Evolutionary conservation across 2,113 vertebrate species (phyloP).

Genomic region (Vidua macroura): DNA sequence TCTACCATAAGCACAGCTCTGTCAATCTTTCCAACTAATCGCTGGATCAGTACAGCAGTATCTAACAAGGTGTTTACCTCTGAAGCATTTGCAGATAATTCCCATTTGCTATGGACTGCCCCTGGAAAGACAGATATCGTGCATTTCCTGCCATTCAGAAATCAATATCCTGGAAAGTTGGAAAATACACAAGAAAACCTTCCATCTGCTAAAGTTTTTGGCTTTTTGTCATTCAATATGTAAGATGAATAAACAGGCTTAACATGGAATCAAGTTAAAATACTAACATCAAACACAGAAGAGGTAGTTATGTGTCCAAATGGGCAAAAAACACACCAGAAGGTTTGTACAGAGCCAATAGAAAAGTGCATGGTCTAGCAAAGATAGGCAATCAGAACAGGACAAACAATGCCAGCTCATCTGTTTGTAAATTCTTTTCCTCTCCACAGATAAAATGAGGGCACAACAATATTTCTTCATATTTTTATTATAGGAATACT

Average conservation of each 20-base stretch:
- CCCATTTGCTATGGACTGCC: not conserved
- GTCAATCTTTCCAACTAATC: not conserved
- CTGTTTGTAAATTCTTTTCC: not conserved
- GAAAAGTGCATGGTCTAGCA: not conserved
- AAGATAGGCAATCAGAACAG: not conserved
- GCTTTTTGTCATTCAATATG: not conserved
- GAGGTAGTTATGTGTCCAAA: not conserved
- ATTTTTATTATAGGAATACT: not conserved
- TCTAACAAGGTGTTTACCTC: constrained; percentile 11
- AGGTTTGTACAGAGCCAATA: not conserved
- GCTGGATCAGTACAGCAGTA: not conserved
- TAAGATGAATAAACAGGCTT: constrained; percentile 28
- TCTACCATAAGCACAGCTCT: not conserved
- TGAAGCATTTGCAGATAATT: not conserved
- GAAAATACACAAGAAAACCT: not conserved
- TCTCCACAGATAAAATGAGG: not conserved
- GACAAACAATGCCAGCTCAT: not conserved
- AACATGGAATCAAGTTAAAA: not conserved
- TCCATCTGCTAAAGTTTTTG: not conserved
- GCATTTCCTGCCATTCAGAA: not conserved
- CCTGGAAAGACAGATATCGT: not conserved
- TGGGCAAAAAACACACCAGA: not conserved
- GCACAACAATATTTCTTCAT: not conserved
- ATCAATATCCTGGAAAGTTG: not conserved
- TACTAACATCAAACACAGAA: constrained; percentile 27